Evolutionary conservation across 2,888 invertebrate genomes (phyloP).

Genomic region (Ephialtes manifestator): DNA sequence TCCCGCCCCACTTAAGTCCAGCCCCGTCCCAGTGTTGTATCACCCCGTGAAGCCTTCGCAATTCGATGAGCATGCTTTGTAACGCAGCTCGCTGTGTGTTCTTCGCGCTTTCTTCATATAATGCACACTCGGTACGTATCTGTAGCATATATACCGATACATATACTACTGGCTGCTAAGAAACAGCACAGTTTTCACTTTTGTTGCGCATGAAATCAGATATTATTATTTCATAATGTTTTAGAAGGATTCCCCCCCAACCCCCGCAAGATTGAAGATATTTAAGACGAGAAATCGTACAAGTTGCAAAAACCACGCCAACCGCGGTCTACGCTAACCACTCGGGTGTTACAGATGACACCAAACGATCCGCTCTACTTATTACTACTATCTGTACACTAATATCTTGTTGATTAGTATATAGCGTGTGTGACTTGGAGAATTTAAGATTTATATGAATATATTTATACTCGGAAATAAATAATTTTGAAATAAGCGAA

Average conservation of each 20-base stretch:
- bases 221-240: slow-evolving; percentile 33
- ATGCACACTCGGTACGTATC: slow-evolving; percentile 37
- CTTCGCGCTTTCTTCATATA: slow-evolving; percentile 12
- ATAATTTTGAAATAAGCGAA: not conserved
- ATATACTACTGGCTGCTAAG: not conserved
- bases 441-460: slow-evolving; percentile 4
- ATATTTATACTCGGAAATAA: slow-evolving; percentile 11
- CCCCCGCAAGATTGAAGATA: slow-evolving; percentile 28
- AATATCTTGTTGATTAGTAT: not conserved
- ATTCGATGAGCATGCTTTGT: slow-evolving; percentile 33
- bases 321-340: slow-evolving; percentile 39
- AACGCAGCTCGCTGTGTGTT: not conserved
- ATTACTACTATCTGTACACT: not conserved
- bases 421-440: slow-evolving; percentile 3
- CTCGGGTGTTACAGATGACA: slow-evolving; percentile 21
- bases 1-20: not conserved
- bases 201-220: slow-evolving; percentile 32
- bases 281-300: slow-evolving; percentile 54
- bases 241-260: slow-evolving; percentile 23
- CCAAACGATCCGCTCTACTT: slow-evolving; percentile 25
- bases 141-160: not conserved
- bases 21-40: not conserved
- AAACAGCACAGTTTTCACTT: slow-evolving; percentile 45
- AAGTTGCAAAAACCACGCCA: slow-evolving; percentile 42
- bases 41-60: slow-evolving; percentile 24